Evolutionary conservation across 2,888 invertebrate genomes (phyloP).

Genomic region (Pristionchus maxplancki): DNA sequence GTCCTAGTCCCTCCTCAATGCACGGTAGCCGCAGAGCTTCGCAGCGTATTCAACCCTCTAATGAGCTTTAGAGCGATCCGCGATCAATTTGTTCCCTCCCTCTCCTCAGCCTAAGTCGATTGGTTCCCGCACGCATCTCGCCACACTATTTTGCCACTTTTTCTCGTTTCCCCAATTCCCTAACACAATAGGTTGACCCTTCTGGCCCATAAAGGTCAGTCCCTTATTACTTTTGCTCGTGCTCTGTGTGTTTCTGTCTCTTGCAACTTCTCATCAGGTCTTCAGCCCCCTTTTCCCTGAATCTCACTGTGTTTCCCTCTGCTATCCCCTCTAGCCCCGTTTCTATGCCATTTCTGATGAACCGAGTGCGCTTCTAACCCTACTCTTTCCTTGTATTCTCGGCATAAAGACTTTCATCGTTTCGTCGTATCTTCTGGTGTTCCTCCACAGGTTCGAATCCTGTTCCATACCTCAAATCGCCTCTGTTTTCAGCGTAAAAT

Average conservation of each 20-base stretch:
- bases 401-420: conserved; percentile 20
- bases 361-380: conserved; percentile 15
- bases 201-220: conserved; percentile 17
- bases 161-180: neutral
- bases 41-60: neutral
- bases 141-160: neutral
- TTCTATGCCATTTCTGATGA: neutral
- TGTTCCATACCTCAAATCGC: neutral
- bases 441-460: neutral
- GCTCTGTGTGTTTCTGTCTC: conserved; percentile 32
- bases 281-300: neutral
- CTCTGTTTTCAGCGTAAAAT: neutral
- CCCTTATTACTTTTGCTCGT: conserved; percentile 43
- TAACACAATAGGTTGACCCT: neutral
- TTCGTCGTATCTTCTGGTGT: neutral
- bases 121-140: neutral
- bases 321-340: neutral
- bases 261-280: conserved; percentile 30
- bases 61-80: neutral
- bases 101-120: neutral
- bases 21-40: conserved; percentile 26
- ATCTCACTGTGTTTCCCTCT: conserved; percentile 20
- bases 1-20: neutral
- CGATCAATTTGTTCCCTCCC: neutral
- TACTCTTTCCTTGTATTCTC: conserved; percentile 6